A percentile compares a stretch with the other conserved stretches of the same genome.
These are phyloP conservation scores for Blastobasis adustella DNA, from an alignment of 2,888 invertebrate genomes.

Conservation along the genomic window DNA sequence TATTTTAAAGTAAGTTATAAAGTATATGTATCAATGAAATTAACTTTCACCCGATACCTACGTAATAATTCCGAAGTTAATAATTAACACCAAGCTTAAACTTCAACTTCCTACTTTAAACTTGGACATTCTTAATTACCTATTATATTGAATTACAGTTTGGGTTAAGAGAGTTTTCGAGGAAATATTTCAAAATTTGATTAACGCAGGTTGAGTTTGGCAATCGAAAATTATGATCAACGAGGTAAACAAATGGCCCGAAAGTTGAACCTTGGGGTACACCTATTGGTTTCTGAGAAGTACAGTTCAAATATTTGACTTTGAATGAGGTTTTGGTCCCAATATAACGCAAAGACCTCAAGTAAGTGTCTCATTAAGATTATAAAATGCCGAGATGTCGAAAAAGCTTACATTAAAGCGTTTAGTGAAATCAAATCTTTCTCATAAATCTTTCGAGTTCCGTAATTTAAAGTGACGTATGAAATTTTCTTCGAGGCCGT, in stretches of 20 bases:
- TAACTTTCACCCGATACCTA: too few species aligned
- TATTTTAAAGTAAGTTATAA: too few species aligned
- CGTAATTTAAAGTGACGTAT: conserved; percentile 6
- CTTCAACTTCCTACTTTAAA: conserved; percentile 18
- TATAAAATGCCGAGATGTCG: background rate
- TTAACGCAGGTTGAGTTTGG: conserved; percentile 5
- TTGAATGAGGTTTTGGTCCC: background rate
- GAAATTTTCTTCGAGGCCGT: conserved; percentile 10
- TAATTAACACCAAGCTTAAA: conserved; percentile 18
- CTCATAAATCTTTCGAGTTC: conserved; percentile 7
- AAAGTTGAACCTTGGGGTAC: conserved; percentile 5
- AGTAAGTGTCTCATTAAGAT: background rate
- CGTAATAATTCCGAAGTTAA: background rate
- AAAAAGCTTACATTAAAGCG: conserved; percentile 2
- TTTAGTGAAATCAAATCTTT: conserved; percentile 5
- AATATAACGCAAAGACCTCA: background rate
- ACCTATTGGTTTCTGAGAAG: background rate
- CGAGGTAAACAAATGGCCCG: conserved; percentile 7
- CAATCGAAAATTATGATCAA: conserved; percentile 11
- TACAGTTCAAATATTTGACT: conserved; percentile 3
- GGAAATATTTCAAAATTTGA: conserved; percentile 6
- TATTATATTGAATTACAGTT: conserved; percentile 21
- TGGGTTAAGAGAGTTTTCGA: conserved; percentile 11
- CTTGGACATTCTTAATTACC: conserved; percentile 22
- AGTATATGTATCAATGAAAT: too few species aligned